Evolutionary conservation across 2,797 vertebrate genomes (phyloP), one percentile per base, ranked within the genome.

Genomic region (Pitangus sulphuratus): DNA sequence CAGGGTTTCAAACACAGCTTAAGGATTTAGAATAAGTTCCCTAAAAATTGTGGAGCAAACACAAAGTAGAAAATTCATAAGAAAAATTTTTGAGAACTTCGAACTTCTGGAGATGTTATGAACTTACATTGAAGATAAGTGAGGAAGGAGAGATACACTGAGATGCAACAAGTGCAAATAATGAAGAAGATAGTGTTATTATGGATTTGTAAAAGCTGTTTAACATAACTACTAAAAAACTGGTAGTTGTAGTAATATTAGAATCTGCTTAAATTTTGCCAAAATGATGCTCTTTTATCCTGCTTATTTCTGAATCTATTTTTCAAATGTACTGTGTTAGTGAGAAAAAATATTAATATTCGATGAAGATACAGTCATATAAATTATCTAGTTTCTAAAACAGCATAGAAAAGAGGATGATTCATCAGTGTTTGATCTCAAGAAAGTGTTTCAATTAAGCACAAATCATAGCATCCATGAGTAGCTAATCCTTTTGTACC

Each of bases 351-450:
- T 15, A 81, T 90, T 89, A 90, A 88, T 95, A 96, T 75, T 75
- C 69, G 80, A 37, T 87, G 72, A 85, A 62, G 47, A 18, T 39
- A 26, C 10, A 92, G 68, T 64, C 56, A 70, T 71, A 75, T 87
- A 91, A 96, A 89, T 92, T 68, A 89, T 48, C 68, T 78, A 60
- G 33, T 51, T 94, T 89, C 84, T 93, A 82, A 90, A 87, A 89
- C 50, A 79, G 74, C 35, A 6, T 74, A 33, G 70, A 93, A 85
- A 74, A 92, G 64, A 87, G 37, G 62, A 75, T 95, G 93, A 95
- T 78, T 95, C 91, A 92, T 35, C 61, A 64, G 35, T 58, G 58
- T 91, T 93, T 92, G 87, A 96, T 91, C 78, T 56, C 37, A 88
- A 87, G 57, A 79, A 84, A 64, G 30, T 60, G 8, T 71, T 90